phyloP scores from a whole-genome alignment of 1,140 invertebrate genomes.

The Bombyx mandarina region DNA sequence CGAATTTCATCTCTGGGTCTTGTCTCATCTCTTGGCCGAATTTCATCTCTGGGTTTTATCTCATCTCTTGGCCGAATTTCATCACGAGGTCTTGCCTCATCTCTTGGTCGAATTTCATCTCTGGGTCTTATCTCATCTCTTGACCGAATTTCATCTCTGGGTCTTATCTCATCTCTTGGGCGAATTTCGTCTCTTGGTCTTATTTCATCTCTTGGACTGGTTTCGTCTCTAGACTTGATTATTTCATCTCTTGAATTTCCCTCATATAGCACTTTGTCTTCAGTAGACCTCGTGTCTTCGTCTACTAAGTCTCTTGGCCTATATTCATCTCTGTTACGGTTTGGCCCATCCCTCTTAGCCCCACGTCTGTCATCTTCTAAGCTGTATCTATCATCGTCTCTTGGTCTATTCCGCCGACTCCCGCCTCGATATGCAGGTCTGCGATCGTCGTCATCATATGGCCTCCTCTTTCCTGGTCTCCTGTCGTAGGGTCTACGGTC shows the following conservation, averaged over 20 bases:
- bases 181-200: slow-evolving; percentile 24
- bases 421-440: slow-evolving; percentile 24
- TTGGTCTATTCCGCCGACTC: slow-evolving; percentile 28
- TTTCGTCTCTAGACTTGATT: slow-evolving; percentile 28
- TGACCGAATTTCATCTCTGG: slow-evolving; percentile 28
- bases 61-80: slow-evolving; percentile 34
- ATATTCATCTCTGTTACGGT: slow-evolving; percentile 26
- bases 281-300: slow-evolving; percentile 29
- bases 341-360: slow-evolving; percentile 15
- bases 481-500: slow-evolving; percentile 48
- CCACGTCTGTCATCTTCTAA: slow-evolving; percentile 30
- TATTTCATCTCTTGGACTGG: slow-evolving; percentile 25
- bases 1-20: slow-evolving; percentile 26
- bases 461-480: slow-evolving; percentile 31
- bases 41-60: slow-evolving; percentile 25
- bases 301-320: slow-evolving; percentile 24
- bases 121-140: slow-evolving; percentile 30
- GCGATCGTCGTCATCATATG: slow-evolving; percentile 34
- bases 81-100: slow-evolving; percentile 29
- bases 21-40: slow-evolving; percentile 27
- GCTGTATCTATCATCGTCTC: slow-evolving; percentile 34
- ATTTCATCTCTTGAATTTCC: slow-evolving; percentile 22
- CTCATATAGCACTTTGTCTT: slow-evolving; percentile 34
- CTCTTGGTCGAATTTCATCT: slow-evolving; percentile 24
- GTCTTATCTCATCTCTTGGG: slow-evolving; percentile 27